Base-by-base conservation (phyloP, 1,140 invertebrate genomes). In the Megalonaias nervosa region DNA sequence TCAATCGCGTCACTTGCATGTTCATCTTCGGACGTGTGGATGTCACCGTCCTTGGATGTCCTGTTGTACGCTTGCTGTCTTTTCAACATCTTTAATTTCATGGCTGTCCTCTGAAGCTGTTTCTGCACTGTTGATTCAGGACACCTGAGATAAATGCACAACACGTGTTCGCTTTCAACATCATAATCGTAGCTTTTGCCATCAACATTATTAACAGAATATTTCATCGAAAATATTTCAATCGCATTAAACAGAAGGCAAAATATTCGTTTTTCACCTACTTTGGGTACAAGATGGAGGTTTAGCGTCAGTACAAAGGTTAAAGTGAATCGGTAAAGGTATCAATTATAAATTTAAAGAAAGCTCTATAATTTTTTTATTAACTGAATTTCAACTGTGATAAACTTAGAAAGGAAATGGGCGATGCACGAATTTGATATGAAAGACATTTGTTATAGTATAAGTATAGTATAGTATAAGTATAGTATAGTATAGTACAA, bases 21-120 rank as follows among this genome's bases (percentile, higher is more conserved):
- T n/a, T 78, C 76, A 14, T 78, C 71, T 64, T 78, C 76, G 2
- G 76, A 78, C 15, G 69, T 77, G 38, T 69, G 58, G 2, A 78
- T 67, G 1, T 70, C 76, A 58, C 76, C 74, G 59, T 78, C 76
- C 58, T 68, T 78, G 17, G 76, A 78, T 15, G 23, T 58, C 13
- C 62, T 19, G 38, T 56, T 56, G n/a, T 21, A 61, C 58, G 17
- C 57, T 21, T 78, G 62, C 16, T 71, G 17, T 19, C 75, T 68
- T 26, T 77, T 77, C 26, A 78, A 56, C 55, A 78, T 26, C 19
- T 66, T 71, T 21, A 78, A 67, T 61, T 78, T 78, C 11, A 73
- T 14, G 11, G 76, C 71, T 14, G 76, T 71, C 57, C 74, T 71
- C 14, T 78, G 71, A 6, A 78, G 38, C 21, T 78, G 71, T 68